Evolutionary conservation across 2,113 vertebrate species (phyloP).

Genomic region (Pelusios castaneus): DNA sequence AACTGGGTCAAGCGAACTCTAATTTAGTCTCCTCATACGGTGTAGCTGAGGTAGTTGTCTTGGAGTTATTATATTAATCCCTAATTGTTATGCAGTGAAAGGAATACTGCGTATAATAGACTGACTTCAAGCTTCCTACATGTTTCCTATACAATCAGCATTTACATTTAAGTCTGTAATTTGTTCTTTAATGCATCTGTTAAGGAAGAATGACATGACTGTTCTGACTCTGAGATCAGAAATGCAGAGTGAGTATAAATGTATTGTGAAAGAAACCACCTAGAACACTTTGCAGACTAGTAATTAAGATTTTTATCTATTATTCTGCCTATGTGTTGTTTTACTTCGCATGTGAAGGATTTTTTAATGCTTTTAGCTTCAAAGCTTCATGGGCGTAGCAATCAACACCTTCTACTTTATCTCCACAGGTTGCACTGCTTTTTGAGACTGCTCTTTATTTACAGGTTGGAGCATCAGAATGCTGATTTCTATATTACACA

Average conservation of each 20-base stretch:
- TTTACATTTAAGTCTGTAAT: slow-evolving; percentile 44
- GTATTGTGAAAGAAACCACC: slow-evolving; percentile 29
- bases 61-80: neutral
- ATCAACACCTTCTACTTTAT: slow-evolving; percentile 32
- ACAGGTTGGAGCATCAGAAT: slow-evolving; percentile 36
- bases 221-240: slow-evolving; percentile 25
- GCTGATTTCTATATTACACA: slow-evolving; percentile 21
- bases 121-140: neutral
- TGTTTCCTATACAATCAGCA: neutral
- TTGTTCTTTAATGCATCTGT: slow-evolving; percentile 13
- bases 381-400: slow-evolving; percentile 10
- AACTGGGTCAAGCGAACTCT: neutral
- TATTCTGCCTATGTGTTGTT: slow-evolving; percentile 4
- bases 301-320: neutral
- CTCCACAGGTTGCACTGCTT: slow-evolving; percentile 19
- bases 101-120: neutral
- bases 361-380: slow-evolving; percentile 50
- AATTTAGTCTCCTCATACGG: accelerated
- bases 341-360: neutral
- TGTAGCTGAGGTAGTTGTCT: neutral
- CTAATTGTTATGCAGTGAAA: neutral
- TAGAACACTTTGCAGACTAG: neutral
- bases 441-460: slow-evolving; percentile 61
- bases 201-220: slow-evolving; percentile 31
- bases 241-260: neutral